These are phyloP conservation scores for Phrynocephalus vlangalii DNA, from an alignment of 2,797 vertebrate species.

Conservation along the genomic window DNA sequence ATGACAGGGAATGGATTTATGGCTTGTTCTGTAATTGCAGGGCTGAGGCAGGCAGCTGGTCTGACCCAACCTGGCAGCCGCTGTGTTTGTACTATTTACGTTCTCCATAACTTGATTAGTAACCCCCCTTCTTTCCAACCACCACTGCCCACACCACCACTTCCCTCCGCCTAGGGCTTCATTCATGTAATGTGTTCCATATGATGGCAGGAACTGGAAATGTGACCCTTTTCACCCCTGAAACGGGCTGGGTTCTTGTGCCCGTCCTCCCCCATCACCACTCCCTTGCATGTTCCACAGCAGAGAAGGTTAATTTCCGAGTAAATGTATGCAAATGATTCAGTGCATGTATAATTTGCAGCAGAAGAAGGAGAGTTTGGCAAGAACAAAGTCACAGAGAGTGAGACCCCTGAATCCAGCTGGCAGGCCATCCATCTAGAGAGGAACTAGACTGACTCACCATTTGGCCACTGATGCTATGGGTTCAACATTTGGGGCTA, in stretches of 20 bases:
- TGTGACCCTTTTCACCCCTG: neutral
- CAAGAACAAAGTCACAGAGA: neutral
- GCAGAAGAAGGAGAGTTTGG: neutral
- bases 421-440: no score
- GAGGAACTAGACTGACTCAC: neutral
- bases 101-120: slow-evolving; percentile 25
- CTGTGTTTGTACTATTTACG: slow-evolving; percentile 4
- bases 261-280: neutral
- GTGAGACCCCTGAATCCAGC: neutral
- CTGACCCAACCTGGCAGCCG: neutral
- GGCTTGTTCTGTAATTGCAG: slow-evolving; percentile 6
- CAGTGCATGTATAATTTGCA: neutral
- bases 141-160: neutral
- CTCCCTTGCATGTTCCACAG: neutral
- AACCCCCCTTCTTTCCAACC: neutral
- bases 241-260: neutral
- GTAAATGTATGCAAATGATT: neutral
- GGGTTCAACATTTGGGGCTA: no score
- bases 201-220: neutral
- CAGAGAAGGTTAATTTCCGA: neutral
- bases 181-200: slow-evolving; percentile 19
- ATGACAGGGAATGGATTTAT: slow-evolving; percentile 18
- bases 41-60: neutral
- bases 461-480: no score
- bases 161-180: neutral